Evolutionary conservation across 2,888 invertebrate species (phyloP).

Genomic region (Listrodromus nycthemerus): DNA sequence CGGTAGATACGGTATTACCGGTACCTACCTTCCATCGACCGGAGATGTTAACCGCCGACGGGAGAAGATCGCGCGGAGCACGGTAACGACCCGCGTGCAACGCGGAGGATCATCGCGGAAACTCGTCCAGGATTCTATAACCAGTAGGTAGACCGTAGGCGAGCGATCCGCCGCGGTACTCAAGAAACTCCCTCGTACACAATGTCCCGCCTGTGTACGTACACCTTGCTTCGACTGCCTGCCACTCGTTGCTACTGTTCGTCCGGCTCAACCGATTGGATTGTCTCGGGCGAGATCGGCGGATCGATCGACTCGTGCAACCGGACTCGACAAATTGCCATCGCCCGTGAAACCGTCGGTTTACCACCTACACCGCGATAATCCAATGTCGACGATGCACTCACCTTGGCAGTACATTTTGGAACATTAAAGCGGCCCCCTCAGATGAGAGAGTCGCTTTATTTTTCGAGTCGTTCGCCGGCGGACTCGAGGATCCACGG

Average conservation of each 20-base stretch:
- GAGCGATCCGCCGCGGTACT: conserved; percentile 29
- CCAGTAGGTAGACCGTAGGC: conserved; percentile 60
- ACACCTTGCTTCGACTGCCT: neutral
- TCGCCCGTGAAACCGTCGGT: conserved; percentile 62
- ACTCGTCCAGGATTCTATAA: conserved; percentile 67
- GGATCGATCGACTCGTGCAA: conserved; percentile 67
- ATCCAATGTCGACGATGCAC: neutral
- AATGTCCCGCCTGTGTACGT: conserved; percentile 18
- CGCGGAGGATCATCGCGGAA: conserved; percentile 61
- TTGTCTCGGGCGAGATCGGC: conserved; percentile 65
- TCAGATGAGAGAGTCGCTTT: conserved; percentile 47
- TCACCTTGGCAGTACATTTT: neutral
- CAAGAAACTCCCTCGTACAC: conserved; percentile 53
- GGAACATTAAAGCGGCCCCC: no score
- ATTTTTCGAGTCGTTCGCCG: conserved; percentile 43
- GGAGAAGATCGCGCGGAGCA: conserved; percentile 49
- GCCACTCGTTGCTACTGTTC: conserved; percentile 61
- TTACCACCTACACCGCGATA: conserved; percentile 27
- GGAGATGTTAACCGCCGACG: conserved; percentile 46
- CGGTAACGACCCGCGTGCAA: conserved; percentile 36
- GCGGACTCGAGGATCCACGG: conserved; percentile 28
- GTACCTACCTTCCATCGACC: conserved; percentile 28
- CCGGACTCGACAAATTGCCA: conserved; percentile 67
- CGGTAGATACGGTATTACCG: neutral
- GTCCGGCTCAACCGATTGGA: conserved; percentile 62